A percentile compares a stretch with the other conserved stretches of the same genome.
These are phyloP conservation scores for Mechanitis messenoides DNA, from an alignment of 2,888 invertebrate genomes.

Conservation along the genomic window DNA sequence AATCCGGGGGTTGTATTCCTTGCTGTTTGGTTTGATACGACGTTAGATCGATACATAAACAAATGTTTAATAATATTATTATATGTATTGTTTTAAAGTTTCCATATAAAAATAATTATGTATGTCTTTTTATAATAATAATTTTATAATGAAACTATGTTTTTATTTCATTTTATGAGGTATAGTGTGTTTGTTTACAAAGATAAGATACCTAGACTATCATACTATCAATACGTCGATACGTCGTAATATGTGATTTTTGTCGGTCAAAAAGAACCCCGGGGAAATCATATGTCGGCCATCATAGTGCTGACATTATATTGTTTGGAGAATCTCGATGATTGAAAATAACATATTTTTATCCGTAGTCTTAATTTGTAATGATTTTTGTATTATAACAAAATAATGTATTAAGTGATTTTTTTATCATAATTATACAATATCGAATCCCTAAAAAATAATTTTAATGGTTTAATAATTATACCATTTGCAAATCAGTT, in stretches of 20 bases:
- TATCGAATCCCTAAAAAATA: too few species aligned
- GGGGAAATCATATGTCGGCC: slow-evolving; percentile 48
- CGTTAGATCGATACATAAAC: neutral
- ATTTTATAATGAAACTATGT: too few species aligned
- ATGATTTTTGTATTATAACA: too few species aligned
- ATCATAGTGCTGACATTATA: slow-evolving; percentile 24
- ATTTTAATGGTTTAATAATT: too few species aligned
- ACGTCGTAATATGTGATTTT: slow-evolving; percentile 28
- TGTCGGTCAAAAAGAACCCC: slow-evolving; percentile 30
- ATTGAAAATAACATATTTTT: slow-evolving; percentile 1
- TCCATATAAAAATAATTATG: too few species aligned
- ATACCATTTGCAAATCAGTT: too few species aligned
- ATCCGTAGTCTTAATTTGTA: too few species aligned
- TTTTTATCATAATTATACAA: too few species aligned
- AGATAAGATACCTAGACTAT: neutral
- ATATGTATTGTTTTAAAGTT: too few species aligned
- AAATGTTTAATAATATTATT: neutral
- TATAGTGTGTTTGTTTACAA: neutral
- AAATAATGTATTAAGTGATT: too few species aligned
- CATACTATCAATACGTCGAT: slow-evolving; percentile 28
- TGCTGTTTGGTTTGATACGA: neutral
- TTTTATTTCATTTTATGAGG: neutral
- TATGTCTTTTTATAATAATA: too few species aligned
- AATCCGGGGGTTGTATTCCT: slow-evolving; percentile 12
- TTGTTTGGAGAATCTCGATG: slow-evolving; percentile 29